phyloP scores from a whole-genome alignment of 2,888 invertebrate genomes.

The Agriopis marginaria region DNA sequence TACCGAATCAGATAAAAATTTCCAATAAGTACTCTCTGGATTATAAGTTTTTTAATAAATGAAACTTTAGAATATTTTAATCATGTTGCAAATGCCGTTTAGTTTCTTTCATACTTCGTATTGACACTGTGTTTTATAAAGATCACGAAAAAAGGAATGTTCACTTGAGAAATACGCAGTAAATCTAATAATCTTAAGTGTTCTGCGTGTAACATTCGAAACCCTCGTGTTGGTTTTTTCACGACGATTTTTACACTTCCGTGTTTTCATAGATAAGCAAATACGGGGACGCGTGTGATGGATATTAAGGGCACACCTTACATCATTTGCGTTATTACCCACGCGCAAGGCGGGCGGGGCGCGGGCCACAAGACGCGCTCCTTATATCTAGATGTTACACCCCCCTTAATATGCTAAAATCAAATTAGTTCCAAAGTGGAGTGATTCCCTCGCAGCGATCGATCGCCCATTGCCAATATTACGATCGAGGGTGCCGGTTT shows the following conservation, averaged over 20 bases:
- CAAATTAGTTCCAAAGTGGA: conserved; percentile 85
- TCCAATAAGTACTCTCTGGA: conserved; percentile 54
- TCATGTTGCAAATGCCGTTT: neutral
- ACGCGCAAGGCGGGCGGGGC: conserved; percentile 49
- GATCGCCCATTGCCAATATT: conserved; percentile 77
- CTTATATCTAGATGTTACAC: conserved; percentile 81
- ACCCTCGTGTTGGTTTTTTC: conserved; percentile 66
- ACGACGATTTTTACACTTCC: conserved; percentile 85
- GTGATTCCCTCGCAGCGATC: conserved; percentile 79
- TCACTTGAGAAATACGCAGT: conserved; percentile 36
- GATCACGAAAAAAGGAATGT: conserved; percentile 3
- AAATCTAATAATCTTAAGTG: conserved; percentile 79
- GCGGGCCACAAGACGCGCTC: conserved; percentile 77
- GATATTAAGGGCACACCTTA: conserved; percentile 87
- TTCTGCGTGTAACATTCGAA: conserved; percentile 67
- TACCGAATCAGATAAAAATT: conserved; percentile 76
- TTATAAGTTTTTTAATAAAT: conserved; percentile 43
- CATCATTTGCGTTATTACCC: conserved; percentile 85
- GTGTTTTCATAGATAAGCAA: conserved; percentile 85
- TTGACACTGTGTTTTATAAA: too few relatives aligned
- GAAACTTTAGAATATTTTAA: conserved; percentile 16
- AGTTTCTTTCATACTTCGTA: too few relatives aligned
- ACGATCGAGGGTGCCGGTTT: conserved; percentile 62
- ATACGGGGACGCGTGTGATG: conserved; percentile 85
- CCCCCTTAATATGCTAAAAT: conserved; percentile 86